phyloP scores from a whole-genome alignment of 64 coral and sea anemone genomes.

The Trachythela sp. region DNA sequence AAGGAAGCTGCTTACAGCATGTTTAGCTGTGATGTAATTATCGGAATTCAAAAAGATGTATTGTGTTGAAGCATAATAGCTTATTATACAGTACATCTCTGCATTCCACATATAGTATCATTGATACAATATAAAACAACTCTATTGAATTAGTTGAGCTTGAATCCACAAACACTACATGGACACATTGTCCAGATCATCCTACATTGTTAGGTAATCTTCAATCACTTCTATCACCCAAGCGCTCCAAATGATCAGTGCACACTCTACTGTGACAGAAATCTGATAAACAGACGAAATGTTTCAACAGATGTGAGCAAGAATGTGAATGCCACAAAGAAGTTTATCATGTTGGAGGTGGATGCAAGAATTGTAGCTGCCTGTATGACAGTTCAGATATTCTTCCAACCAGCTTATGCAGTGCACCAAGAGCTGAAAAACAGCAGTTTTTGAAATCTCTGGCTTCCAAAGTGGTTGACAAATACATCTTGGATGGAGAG shows the following conservation, averaged over 20 bases:
- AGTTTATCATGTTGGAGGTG: not conserved
- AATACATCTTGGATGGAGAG: conserved; percentile 4
- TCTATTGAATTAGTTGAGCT: not conserved
- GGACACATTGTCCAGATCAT: not conserved
- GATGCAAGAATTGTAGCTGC: conserved; percentile 20
- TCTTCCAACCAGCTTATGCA: not conserved
- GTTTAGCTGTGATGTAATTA: not conserved
- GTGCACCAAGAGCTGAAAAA: not conserved
- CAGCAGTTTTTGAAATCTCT: conserved; percentile 13
- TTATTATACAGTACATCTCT: not conserved
- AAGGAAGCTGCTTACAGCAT: not conserved
- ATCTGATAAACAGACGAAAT: conserved; percentile 23
- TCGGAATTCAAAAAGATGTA: not conserved
- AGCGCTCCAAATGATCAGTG: conserved; percentile 13
- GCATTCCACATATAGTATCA: not conserved
- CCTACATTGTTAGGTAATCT: not conserved
- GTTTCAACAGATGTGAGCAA: conserved; percentile 7
- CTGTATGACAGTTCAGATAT: conserved; percentile 28
- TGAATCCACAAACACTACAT: not conserved
- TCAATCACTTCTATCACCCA: conserved; percentile 4
- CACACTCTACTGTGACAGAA: not conserved
- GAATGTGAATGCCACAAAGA: not conserved
- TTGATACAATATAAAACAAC: not conserved
- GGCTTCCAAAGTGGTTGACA: not conserved
- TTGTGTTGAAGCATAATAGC: not conserved